Conservation (phyloP, 2,888 invertebrate species). For the Calliopum simillimum region DNA sequence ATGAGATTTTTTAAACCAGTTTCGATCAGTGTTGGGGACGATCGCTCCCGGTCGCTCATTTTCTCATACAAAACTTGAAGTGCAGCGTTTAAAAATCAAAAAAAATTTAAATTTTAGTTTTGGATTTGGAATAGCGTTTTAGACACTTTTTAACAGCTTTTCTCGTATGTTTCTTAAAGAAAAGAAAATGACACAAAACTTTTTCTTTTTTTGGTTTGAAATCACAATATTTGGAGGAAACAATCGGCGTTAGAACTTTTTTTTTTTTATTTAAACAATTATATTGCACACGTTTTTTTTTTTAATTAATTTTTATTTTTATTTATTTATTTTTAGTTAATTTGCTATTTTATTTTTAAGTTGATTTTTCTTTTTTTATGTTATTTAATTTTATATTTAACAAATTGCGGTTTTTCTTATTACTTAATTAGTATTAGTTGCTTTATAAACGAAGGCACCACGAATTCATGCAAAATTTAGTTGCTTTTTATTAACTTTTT, state of each 20-base stretch:
- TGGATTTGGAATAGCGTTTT: constrained; percentile 7
- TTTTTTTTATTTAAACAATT: no score
- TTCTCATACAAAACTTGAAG: constrained; percentile 66
- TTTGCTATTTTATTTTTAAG: neutral
- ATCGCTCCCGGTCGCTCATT: constrained; percentile 92
- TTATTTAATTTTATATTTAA: constrained; percentile 24
- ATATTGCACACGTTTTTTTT: no score
- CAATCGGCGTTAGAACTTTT: no score
- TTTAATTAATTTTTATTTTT: neutral
- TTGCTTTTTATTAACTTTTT: neutral
- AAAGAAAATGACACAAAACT: neutral
- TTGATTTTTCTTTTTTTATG: neutral
- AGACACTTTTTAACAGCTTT: neutral
- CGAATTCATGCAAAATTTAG: constrained; percentile 64
- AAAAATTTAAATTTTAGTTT: neutral
- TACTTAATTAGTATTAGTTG: constrained; percentile 34
- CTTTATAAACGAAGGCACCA: constrained; percentile 63
- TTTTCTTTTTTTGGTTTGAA: neutral
- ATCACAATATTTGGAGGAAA: constrained; percentile 16
- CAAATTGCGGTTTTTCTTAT: constrained; percentile 2
- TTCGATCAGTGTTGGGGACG: constrained; percentile 89
- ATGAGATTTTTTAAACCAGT: constrained; percentile 87
- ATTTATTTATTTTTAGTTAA: neutral
- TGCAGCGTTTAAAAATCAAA: constrained; percentile 36
- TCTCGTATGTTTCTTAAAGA: constrained; percentile 13